Evolutionary conservation across 2,797 vertebrate species (phyloP).

Genomic region (Bufotes viridis): DNA sequence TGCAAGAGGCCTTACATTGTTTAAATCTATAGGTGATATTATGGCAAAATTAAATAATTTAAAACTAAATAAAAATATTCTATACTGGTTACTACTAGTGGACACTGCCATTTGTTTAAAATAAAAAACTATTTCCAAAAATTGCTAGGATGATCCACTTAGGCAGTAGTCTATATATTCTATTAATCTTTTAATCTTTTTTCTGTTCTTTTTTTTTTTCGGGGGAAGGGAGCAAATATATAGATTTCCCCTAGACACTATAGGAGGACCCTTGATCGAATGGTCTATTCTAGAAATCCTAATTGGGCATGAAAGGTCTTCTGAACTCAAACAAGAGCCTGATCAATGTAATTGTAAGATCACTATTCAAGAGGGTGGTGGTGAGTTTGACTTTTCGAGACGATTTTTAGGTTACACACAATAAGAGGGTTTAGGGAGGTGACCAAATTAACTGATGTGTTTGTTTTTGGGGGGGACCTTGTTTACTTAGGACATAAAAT

Average conservation of each 20-base stretch:
- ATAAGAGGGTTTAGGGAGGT: not conserved
- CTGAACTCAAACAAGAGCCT: constrained; percentile 33
- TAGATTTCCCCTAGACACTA: not conserved
- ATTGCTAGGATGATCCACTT: too few species aligned
- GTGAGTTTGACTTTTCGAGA: not conserved
- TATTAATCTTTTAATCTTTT: not conserved
- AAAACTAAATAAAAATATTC: not conserved
- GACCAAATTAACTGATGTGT: constrained; percentile 18
- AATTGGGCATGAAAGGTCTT: constrained; percentile 22
- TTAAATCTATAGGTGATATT: not conserved
- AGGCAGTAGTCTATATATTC: not conserved
- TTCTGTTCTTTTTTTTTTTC: not conserved
- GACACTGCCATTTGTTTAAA: not conserved
- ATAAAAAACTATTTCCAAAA: not conserved
- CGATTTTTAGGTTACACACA: not conserved
- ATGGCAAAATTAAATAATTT: not conserved
- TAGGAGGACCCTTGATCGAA: constrained; percentile 5
- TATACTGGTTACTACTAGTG: not conserved
- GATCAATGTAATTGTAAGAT: constrained; percentile 50
- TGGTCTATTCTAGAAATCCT: constrained; percentile 10
- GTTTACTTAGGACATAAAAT: not conserved
- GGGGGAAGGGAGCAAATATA: not conserved
- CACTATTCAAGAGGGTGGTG: constrained; percentile 4
- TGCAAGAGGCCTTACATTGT: too few species aligned
- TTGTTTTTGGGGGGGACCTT: not conserved